Evolutionary conservation across 2,797 vertebrate genomes (phyloP).

Genomic region (Melanotaenia boesemani): DNA sequence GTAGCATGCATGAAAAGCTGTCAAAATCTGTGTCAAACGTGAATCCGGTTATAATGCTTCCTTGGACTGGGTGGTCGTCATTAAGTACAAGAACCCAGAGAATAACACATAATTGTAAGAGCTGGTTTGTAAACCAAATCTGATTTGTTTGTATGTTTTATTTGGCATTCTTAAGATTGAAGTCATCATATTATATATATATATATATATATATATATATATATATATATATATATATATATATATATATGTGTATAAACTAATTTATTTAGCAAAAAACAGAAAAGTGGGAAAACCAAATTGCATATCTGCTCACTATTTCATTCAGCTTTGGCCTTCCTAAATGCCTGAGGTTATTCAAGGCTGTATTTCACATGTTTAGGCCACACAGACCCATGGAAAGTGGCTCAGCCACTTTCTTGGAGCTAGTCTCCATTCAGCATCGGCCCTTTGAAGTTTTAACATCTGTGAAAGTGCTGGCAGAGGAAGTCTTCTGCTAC

Average conservation of each 20-base stretch:
- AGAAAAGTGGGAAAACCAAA: constrained; percentile 46
- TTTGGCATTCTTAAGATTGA: constrained; percentile 32
- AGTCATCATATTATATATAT: neutral
- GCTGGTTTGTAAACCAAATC: constrained; percentile 9
- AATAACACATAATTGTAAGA: constrained; percentile 14
- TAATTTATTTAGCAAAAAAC: constrained; percentile 39
- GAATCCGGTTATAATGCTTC: constrained; percentile 47
- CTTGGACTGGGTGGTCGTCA: constrained; percentile 24
- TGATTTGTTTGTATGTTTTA: constrained; percentile 12
- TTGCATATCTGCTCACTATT: constrained; percentile 42
- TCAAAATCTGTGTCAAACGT: constrained; percentile 39
- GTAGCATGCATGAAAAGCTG: constrained; percentile 36
- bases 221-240: no score
- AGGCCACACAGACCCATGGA: constrained; percentile 68
- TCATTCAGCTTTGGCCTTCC: constrained; percentile 39
- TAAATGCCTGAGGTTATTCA: constrained; percentile 56
- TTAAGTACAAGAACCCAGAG: neutral
- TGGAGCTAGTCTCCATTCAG: constrained; percentile 64
- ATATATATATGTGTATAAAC: neutral
- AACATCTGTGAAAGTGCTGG: constrained; percentile 53
- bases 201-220: no score
- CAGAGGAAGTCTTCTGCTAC: constrained; percentile 46
- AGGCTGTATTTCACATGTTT: constrained; percentile 66
- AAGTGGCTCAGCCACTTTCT: constrained; percentile 68
- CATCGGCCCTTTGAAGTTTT: constrained; percentile 66